Evolutionary conservation across 1,140 invertebrate genomes (phyloP).

Genomic region (Archegozetes longisetosus): DNA sequence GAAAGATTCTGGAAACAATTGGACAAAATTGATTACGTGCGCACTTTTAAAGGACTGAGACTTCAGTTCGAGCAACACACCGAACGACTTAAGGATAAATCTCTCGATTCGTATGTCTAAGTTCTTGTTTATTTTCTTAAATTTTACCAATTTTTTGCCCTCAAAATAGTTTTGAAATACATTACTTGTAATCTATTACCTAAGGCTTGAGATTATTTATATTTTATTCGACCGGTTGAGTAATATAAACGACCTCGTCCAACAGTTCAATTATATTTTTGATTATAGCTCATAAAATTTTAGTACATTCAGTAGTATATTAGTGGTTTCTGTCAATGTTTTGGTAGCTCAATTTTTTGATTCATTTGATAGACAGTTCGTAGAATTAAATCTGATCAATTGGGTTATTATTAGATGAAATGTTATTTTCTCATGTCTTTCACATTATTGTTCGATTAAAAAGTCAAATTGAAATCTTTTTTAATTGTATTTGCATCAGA

Average conservation of each 20-base stretch:
- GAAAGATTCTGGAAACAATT: constrained; percentile 87
- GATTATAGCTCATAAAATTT: too few species aligned
- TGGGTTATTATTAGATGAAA: constrained; percentile 3
- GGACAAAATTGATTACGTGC: constrained; percentile 87
- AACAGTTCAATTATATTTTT: too few species aligned
- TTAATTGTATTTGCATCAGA: constrained; percentile 25
- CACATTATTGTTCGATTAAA: background rate
- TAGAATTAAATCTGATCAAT: background rate
- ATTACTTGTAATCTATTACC: background rate
- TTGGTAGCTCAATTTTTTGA: too few species aligned
- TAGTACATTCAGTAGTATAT: too few species aligned
- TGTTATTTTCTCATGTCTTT: background rate
- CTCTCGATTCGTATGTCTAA: constrained; percentile 45
- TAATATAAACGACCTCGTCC: too few species aligned
- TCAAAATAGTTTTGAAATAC: background rate
- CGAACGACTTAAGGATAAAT: constrained; percentile 41
- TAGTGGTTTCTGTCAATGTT: too few species aligned
- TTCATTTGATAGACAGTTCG: background rate
- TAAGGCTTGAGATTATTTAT: background rate
- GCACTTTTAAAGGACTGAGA: constrained; percentile 86
- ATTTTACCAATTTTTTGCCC: background rate
- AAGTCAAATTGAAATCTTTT: constrained; percentile 6
- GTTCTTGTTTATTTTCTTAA: background rate
- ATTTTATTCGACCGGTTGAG: background rate
- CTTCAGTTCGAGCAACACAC: constrained; percentile 84